Evolutionary conservation across 2,797 vertebrate genomes (phyloP).

Genomic region (Sebastes hubbsi): DNA sequence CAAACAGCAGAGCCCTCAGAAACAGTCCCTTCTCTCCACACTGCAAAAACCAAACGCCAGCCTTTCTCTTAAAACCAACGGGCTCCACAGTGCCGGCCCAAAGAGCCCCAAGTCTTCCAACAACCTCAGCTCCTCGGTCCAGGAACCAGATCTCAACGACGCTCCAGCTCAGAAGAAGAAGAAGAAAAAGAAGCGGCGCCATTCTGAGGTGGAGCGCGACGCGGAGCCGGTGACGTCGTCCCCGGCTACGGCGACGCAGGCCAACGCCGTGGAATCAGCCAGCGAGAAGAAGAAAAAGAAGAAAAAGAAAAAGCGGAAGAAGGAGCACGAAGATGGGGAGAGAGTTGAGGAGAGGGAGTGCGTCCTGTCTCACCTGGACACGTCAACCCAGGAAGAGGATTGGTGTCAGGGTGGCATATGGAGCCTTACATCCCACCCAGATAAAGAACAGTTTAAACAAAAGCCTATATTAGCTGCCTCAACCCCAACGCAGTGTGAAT

Average conservation of each 20-base stretch:
- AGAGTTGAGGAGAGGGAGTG: background rate
- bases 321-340: conserved; percentile 36
- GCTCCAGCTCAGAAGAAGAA: conserved; percentile 66
- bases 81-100: conserved; percentile 45
- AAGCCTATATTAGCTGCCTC: background rate
- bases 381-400: conserved; percentile 75
- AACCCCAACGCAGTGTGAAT: background rate
- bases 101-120: conserved; percentile 47
- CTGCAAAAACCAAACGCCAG: conserved; percentile 60
- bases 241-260: background rate
- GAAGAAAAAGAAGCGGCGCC: conserved; percentile 77
- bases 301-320: conserved; percentile 77
- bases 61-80: conserved; percentile 70
- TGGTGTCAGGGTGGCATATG: conserved; percentile 82
- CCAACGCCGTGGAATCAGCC: background rate
- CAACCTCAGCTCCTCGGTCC: conserved; percentile 38
- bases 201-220: conserved; percentile 70
- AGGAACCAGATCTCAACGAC: conserved; percentile 41
- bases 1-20: conserved; percentile 73
- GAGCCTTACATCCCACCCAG: conserved; percentile 58
- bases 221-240: background rate
- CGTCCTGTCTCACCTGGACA: conserved; percentile 63
- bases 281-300: conserved; percentile 69
- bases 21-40: conserved; percentile 58
- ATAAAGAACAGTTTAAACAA: conserved; percentile 21